Conservation (phyloP, 2,888 invertebrate genomes). For the Loripinus fragilis region DNA sequence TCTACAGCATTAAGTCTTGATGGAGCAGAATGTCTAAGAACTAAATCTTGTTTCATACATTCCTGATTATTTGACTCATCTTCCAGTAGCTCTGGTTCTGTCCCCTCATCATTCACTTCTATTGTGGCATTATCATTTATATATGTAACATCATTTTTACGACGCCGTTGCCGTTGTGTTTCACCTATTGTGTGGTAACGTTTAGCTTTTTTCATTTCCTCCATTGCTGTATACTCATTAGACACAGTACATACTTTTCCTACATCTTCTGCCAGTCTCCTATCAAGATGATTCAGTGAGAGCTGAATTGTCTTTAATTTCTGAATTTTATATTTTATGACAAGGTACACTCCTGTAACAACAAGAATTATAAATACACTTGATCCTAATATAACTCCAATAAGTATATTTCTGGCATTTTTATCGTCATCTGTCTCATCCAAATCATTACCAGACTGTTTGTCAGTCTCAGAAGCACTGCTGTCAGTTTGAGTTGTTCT, state of each 20-base stretch:
- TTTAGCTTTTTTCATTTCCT: slow-evolving; percentile 37
- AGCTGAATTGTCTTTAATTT: slow-evolving; percentile 43
- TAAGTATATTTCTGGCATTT: slow-evolving; percentile 35
- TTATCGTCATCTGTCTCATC: neutral
- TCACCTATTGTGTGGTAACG: slow-evolving; percentile 29
- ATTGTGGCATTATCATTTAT: neutral
- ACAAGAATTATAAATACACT: slow-evolving; percentile 36
- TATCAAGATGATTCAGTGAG: slow-evolving; percentile 20
- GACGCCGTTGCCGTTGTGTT: slow-evolving; percentile 33
- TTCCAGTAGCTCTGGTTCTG: neutral
- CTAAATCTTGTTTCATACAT: slow-evolving; percentile 31
- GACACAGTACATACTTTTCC: slow-evolving; percentile 28
- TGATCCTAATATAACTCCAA: slow-evolving; percentile 39
- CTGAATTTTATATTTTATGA: slow-evolving; percentile 52
- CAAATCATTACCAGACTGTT: neutral
- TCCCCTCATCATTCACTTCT: neutral
- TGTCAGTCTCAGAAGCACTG: neutral
- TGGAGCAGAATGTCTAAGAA: slow-evolving; percentile 53
- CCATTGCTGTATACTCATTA: slow-evolving; percentile 54
- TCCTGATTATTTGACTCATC: neutral
- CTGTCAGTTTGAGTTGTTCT: slow-evolving; percentile 40
- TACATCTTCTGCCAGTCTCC: slow-evolving; percentile 1
- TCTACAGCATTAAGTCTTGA: slow-evolving; percentile 51
- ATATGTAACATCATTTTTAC: slow-evolving; percentile 27
- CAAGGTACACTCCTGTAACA: slow-evolving; percentile 39